Conservation (phyloP, 2,113 vertebrate genomes). For the Paralichthys olivaceus region DNA sequence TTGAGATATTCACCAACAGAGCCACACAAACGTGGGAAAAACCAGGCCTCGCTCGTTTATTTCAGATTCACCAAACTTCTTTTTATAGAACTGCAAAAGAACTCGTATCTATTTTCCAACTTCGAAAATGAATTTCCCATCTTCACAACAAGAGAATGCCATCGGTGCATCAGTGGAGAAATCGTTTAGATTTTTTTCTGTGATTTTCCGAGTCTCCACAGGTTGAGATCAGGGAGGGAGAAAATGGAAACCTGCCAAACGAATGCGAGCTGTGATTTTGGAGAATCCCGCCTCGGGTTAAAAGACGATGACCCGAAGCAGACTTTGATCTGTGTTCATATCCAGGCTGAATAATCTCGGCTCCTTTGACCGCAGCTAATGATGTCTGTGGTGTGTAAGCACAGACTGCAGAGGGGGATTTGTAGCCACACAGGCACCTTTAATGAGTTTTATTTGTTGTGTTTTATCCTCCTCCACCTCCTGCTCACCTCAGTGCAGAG, state of each 20-base stretch:
- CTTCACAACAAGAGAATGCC: slow-evolving; percentile 26
- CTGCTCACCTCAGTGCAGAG: slow-evolving; percentile 50
- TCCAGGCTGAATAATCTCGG: slow-evolving; percentile 68
- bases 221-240: slow-evolving; percentile 13
- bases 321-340: slow-evolving; percentile 76
- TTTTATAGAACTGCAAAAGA: slow-evolving; percentile 23
- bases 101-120: slow-evolving; percentile 35
- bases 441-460: slow-evolving; percentile 78
- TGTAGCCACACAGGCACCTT: slow-evolving; percentile 56
- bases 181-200: slow-evolving; percentile 26
- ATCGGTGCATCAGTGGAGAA: slow-evolving; percentile 38
- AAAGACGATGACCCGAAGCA: slow-evolving; percentile 49
- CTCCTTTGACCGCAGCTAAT: slow-evolving; percentile 65
- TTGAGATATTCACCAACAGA: not conserved
- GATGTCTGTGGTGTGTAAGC: slow-evolving; percentile 56
- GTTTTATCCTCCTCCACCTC: slow-evolving; percentile 67
- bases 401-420: slow-evolving; percentile 46
- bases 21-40: not conserved
- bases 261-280: slow-evolving; percentile 42
- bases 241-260: slow-evolving; percentile 66
- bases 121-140: slow-evolving; percentile 42
- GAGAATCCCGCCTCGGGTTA: slow-evolving; percentile 66
- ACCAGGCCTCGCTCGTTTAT: not conserved
- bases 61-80: slow-evolving; percentile 16
- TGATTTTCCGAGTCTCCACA: slow-evolving; percentile 40